Evolutionary conservation across 2,797 vertebrate species (phyloP).

Genomic region (Gymnoscopelus microlampas): DNA sequence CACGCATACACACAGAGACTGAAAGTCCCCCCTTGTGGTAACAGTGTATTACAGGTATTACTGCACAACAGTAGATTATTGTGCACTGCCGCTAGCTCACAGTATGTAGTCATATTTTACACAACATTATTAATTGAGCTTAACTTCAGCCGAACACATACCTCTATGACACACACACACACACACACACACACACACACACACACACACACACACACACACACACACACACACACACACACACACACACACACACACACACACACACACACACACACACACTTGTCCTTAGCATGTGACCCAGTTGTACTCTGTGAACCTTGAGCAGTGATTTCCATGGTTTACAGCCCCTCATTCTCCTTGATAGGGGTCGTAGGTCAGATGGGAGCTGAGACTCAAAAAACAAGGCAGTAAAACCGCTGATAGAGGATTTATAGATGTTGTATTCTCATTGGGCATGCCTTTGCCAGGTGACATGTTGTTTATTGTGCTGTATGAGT

Average conservation of each 20-base stretch:
- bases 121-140: slow-evolving; percentile 47
- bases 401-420: slow-evolving; percentile 78
- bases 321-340: slow-evolving; percentile 70
- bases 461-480: slow-evolving; percentile 25
- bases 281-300: slow-evolving; percentile 65
- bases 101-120: slow-evolving; percentile 37
- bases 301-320: slow-evolving; percentile 65
- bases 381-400: slow-evolving; percentile 61
- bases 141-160: slow-evolving; percentile 28
- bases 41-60: slow-evolving; percentile 23
- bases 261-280: slow-evolving; percentile 20
- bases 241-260: slow-evolving; percentile 15
- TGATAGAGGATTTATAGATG: slow-evolving; percentile 71
- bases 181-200: slow-evolving; percentile 10
- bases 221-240: slow-evolving; percentile 1
- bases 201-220: slow-evolving; percentile 29
- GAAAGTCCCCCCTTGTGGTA: slow-evolving; percentile 48
- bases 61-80: slow-evolving; percentile 27
- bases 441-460: slow-evolving; percentile 41
- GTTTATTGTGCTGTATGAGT: neutral
- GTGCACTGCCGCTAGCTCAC: slow-evolving; percentile 32
- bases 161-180: slow-evolving; percentile 2
- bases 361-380: slow-evolving; percentile 73
- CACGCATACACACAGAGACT: slow-evolving; percentile 32
- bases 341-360: slow-evolving; percentile 70